A percentile compares a stretch with the other conserved stretches of the same genome.
These are phyloP conservation scores for Cylindroiulus punctatus DNA, from an alignment of 2,888 invertebrate genomes.

Conservation along the genomic window DNA sequence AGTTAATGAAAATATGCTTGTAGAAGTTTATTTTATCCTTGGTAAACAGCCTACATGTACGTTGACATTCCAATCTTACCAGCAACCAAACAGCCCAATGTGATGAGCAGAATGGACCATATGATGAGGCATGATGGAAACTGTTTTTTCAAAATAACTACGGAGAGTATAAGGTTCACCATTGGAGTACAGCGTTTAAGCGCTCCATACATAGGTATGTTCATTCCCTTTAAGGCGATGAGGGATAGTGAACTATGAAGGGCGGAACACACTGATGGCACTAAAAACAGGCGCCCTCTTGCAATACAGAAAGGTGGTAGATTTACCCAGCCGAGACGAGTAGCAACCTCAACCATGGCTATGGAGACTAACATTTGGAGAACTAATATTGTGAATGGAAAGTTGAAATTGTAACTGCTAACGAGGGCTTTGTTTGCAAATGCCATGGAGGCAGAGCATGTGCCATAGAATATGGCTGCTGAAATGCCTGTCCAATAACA, in stretches of 20 bases:
- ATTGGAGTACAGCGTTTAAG: constrained; percentile 68
- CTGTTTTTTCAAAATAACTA: constrained; percentile 65
- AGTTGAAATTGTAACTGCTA: constrained; percentile 67
- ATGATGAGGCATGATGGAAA: constrained; percentile 63
- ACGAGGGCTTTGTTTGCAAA: constrained; percentile 67
- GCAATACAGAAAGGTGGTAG: constrained; percentile 66
- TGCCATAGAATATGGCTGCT: constrained; percentile 66
- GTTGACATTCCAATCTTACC: constrained; percentile 61
- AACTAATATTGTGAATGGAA: constrained; percentile 68
- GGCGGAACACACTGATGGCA: constrained; percentile 68
- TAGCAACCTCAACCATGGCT: constrained; percentile 61
- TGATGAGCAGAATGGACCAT: constrained; percentile 64
- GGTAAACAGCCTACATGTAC: not conserved
- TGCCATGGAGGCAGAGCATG: constrained; percentile 66
- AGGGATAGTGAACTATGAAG: constrained; percentile 68
- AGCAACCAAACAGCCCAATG: constrained; percentile 67
- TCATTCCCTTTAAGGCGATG: constrained; percentile 69
- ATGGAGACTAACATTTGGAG: constrained; percentile 68
- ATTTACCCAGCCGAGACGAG: constrained; percentile 57
- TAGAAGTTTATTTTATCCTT: not conserved
- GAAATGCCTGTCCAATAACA: constrained; percentile 60
- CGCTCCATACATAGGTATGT: constrained; percentile 70
- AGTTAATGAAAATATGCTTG: not conserved
- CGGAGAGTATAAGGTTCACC: constrained; percentile 65
- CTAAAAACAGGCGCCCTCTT: constrained; percentile 66